Percentiles rank a stretch among this genome's conserved stretches.
Conservation (phyloP, 2,113 vertebrate genomes). For the Ascaphus truei region DNA sequence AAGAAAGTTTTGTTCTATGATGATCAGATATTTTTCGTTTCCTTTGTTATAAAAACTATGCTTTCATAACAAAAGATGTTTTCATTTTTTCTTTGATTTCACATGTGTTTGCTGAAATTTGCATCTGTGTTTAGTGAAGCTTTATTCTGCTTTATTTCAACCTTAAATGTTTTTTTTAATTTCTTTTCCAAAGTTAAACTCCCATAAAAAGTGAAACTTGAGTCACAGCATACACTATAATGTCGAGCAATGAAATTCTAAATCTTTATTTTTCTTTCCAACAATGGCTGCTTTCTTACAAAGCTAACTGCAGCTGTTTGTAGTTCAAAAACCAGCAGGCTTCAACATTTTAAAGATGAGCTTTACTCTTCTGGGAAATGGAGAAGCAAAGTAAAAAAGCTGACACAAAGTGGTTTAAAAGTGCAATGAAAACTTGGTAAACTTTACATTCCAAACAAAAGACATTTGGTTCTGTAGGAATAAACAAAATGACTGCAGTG, state of each 20-base stretch:
- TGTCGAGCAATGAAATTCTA: not conserved
- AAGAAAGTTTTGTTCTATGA: too few species aligned
- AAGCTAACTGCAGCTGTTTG: not conserved
- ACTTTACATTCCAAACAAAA: constrained; percentile 18
- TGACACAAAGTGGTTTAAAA: constrained; percentile 3
- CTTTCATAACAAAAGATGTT: too few species aligned
- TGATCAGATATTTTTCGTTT: too few species aligned
- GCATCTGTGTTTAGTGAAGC: too few species aligned
- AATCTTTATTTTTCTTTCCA: not conserved
- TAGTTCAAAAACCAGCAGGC: constrained; percentile 7
- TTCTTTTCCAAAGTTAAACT: too few species aligned
- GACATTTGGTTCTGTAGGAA: not conserved
- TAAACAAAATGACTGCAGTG: not conserved
- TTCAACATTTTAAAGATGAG: constrained; percentile 11
- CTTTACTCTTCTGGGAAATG: constrained; percentile 3
- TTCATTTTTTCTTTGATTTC: too few species aligned
- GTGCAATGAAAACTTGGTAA: not conserved
- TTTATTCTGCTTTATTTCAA: too few species aligned
- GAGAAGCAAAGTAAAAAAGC: not conserved
- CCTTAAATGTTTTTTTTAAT: too few species aligned
- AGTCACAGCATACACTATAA: too few species aligned
- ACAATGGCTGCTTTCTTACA: not conserved
- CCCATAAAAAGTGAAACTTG: too few species aligned
- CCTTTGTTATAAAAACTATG: too few species aligned
- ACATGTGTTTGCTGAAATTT: too few species aligned